Evolutionary conservation across 2,113 vertebrate species (phyloP).

Genomic region (Ochotona princeps): DNA sequence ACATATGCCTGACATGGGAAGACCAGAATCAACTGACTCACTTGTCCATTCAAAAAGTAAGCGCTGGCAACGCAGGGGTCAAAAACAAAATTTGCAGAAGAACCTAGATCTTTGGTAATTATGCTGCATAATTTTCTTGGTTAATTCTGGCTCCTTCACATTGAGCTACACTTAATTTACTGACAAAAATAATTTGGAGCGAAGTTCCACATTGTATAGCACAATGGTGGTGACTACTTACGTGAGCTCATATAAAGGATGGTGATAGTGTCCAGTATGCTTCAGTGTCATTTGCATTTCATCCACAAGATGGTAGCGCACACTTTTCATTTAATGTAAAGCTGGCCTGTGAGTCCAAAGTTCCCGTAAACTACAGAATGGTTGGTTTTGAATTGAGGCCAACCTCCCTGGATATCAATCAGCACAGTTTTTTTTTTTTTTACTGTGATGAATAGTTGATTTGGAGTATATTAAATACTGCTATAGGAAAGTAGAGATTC

Average conservation of each 20-base stretch:
- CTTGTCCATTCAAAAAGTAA: conserved; percentile 1
- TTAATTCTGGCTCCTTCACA: neutral
- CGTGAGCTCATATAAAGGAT: neutral
- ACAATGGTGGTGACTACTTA: neutral
- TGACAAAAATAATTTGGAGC: neutral
- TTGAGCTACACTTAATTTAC: neutral
- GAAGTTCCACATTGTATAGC: neutral
- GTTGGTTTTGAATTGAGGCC: conserved; percentile 3
- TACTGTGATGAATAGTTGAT: conserved; percentile 72
- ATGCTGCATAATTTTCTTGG: neutral
- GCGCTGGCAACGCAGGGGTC: neutral
- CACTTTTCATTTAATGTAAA: conserved; percentile 77
- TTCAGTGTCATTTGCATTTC: conserved; percentile 70
- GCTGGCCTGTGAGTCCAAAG: neutral
- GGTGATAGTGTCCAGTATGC: accelerated
- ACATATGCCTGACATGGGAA: neutral
- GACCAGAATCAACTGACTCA: neutral
- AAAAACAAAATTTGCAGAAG: neutral
- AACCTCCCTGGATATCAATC: conserved; percentile 57
- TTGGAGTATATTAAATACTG: conserved; percentile 60
- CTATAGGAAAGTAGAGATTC: conserved; percentile 64
- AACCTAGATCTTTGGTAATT: neutral
- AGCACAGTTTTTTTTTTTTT: conserved; percentile 5
- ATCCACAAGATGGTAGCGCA: conserved; percentile 87
- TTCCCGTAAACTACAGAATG: conserved; percentile 42